Evolutionary conservation across 2,888 invertebrate genomes (phyloP), one percentile per base, ranked within the genome.

Genomic region (Limnephilus lunatus): DNA sequence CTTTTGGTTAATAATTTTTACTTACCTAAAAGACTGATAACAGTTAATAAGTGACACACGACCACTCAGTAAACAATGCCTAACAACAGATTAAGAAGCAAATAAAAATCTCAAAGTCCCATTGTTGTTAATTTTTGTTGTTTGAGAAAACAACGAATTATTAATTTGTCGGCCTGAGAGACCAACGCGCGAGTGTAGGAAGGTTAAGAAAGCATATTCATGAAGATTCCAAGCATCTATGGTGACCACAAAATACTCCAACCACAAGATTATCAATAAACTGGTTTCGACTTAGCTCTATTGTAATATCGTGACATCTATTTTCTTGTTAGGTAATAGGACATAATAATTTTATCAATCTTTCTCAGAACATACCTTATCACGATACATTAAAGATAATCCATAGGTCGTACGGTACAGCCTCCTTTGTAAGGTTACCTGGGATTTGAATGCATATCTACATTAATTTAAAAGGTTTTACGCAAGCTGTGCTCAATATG

Each of bases 381-480:
- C 83, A 35, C 14, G 83, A 83, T 83, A 83, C 32, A 35, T 82
- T 83, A 25, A 25, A 32, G 15, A 83, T 83, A 83, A 83, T 32
- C 83, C 35, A 83, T 39, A 83, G 25, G 83, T 83, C 68, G 68
- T 68, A 25, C 68, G 68, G 25, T 9, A 68, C 68, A 68, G 82
- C 82, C 31, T 86, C 25, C 86, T 53, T 88, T 88, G 31, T 88
- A 88, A 68, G 31, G 68, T 30, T 68, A 25, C 88, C 32, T n/a
- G 30, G 30, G 32, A 88, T 88, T 68, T 68, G 68, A 88, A 53
- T 68, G 30, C 5, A 68, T 32, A 68, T 68, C 25, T 68, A 53
- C 88, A 88, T 88, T 68, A 53, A 53, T 68, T 35, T 88, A 68
- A 88, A 88, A 68, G 35, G 88, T 35, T 68, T 88, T 88, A 68